Conservation (phyloP, 2,113 vertebrate genomes). For the Myodes glareolus region DNA sequence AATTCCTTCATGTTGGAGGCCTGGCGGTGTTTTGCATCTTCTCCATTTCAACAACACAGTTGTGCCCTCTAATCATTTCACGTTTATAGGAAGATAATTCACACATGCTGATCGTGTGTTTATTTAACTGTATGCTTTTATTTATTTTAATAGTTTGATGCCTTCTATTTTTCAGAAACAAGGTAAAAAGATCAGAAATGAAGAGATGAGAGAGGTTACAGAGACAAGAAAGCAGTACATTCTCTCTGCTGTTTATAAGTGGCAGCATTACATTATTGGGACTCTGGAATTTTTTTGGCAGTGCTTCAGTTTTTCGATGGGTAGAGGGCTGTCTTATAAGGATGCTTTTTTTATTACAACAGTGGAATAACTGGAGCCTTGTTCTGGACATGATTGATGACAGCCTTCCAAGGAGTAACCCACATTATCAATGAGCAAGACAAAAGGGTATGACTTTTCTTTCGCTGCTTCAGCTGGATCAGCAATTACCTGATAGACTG, state of each 20-base stretch:
- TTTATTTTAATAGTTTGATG: constrained; percentile 11
- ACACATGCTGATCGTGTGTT: neutral
- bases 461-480: neutral
- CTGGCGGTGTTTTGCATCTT: neutral
- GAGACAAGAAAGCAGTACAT: neutral
- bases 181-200: neutral
- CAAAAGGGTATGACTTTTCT: constrained; percentile 33
- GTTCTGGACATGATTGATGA: constrained; percentile 48
- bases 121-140: neutral
- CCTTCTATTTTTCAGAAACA: constrained; percentile 26
- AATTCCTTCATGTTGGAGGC: neutral
- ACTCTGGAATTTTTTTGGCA: constrained; percentile 45
- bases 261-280: neutral
- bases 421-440: constrained; percentile 49
- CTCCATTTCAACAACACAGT: neutral
- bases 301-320: neutral
- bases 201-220: neutral
- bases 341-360: neutral
- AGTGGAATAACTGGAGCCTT: neutral
- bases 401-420: constrained; percentile 21
- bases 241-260: neutral
- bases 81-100: constrained; percentile 9
- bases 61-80: neutral
- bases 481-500: neutral
- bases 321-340: constrained; percentile 10